These are phyloP conservation scores for Anniella stebbinsi DNA, from an alignment of 2,797 vertebrate species.

Conservation along the genomic window DNA sequence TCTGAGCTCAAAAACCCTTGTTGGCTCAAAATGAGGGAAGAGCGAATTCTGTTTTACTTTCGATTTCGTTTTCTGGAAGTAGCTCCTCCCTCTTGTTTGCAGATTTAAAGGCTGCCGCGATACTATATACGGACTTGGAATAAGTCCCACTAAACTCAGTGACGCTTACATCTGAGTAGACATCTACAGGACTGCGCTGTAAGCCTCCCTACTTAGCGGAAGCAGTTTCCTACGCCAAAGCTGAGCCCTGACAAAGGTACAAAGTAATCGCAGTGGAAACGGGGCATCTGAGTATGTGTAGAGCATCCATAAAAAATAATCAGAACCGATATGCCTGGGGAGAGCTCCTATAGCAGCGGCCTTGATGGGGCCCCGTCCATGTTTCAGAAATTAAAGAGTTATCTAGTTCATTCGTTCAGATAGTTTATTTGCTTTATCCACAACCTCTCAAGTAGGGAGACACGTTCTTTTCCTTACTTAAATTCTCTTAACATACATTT, in stretches of 20 bases:
- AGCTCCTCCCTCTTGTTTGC: not conserved
- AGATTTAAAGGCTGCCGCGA: not conserved
- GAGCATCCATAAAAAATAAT: no score
- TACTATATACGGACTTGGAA: no score
- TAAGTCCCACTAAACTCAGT: not conserved
- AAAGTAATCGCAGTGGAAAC: not conserved
- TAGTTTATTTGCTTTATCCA: not conserved
- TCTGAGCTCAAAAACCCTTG: rapidly evolving
- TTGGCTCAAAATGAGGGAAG: no score
- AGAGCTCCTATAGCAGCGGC: not conserved
- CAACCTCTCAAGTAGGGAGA: not conserved
- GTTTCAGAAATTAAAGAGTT: not conserved
- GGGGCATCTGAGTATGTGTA: not conserved
- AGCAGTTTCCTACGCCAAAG: not conserved
- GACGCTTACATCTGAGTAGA: not conserved
- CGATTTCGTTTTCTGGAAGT: not conserved
- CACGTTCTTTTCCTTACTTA: not conserved
- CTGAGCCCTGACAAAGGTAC: not conserved
- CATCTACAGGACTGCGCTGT: not conserved
- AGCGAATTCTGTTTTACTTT: not conserved
- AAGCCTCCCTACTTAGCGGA: not conserved
- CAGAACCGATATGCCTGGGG: not conserved
- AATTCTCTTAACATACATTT: no score
- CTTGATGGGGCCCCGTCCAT: not conserved
- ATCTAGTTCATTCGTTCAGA: not conserved